phyloP scores from a whole-genome alignment of 2,888 invertebrate species.

The Corbicula japonica region DNA sequence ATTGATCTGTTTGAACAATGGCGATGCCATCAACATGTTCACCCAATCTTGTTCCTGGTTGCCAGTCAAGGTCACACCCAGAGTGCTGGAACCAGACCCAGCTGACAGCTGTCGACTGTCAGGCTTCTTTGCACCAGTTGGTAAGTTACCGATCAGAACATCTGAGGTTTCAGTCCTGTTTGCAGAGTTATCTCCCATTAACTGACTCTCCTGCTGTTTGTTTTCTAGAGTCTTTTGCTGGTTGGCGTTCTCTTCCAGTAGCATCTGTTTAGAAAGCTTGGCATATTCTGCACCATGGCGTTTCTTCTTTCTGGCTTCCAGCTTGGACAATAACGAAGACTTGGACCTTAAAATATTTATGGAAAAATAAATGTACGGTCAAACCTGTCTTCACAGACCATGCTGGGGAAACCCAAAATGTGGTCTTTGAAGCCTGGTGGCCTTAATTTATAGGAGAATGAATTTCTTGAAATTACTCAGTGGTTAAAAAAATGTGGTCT shows the following conservation, averaged over 20 bases:
- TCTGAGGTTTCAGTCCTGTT: conserved; percentile 58
- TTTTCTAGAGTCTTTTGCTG: conserved; percentile 68
- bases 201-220: conserved; percentile 65
- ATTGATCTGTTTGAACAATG: conserved; percentile 84
- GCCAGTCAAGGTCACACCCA: conserved; percentile 68
- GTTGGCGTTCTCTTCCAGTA: conserved; percentile 74
- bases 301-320: conserved; percentile 80
- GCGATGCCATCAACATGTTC: conserved; percentile 84
- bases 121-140: conserved; percentile 56
- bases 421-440: too few species aligned
- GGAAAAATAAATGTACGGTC: too few species aligned
- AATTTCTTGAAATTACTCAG: too few species aligned
- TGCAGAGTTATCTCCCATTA: conserved; percentile 57
- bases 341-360: conserved; percentile 61
- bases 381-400: too few species aligned
- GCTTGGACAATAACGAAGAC: conserved; percentile 75
- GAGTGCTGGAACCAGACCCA: conserved; percentile 29
- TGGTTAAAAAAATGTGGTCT: too few species aligned
- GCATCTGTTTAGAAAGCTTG: conserved; percentile 74
- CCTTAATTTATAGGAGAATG: too few species aligned
- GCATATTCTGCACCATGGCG: conserved; percentile 75
- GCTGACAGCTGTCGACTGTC: conserved; percentile 16
- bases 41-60: conserved; percentile 84
- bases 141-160: conserved; percentile 55
- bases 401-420: too few species aligned